These are phyloP conservation scores for Malurus leucopterus DNA, from an alignment of 2,797 vertebrate genomes.

Conservation along the genomic window DNA sequence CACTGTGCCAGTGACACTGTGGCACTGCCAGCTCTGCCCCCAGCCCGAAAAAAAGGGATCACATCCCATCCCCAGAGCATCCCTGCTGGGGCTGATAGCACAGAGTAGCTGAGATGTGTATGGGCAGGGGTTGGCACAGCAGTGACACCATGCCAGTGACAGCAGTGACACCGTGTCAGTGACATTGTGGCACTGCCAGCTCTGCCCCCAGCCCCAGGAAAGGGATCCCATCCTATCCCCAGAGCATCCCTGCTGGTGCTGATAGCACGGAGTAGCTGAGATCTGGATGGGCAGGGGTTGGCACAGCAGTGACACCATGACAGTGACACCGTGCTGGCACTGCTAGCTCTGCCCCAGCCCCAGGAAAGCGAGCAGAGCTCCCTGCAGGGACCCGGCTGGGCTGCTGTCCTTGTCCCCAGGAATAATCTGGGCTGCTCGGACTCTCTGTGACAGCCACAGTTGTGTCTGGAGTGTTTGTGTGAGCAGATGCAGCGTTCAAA, in stretches of 20 bases:
- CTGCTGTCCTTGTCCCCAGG: background rate
- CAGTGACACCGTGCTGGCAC: background rate
- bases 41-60: background rate
- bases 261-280: background rate
- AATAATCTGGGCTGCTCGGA: background rate
- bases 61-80: no score
- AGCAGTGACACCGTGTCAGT: no score
- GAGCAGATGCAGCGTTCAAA: background rate
- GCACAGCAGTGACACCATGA: background rate
- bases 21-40: background rate
- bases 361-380: background rate
- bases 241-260: background rate
- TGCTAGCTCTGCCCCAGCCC: rapidly evolving
- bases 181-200: background rate
- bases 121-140: background rate
- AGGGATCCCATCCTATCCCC: no score
- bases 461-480: background rate
- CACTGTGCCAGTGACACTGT: background rate
- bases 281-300: background rate
- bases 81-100: background rate
- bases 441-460: background rate
- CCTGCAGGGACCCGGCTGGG: background rate
- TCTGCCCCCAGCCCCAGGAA: background rate
- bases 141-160: no score
- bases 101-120: background rate